These are phyloP conservation scores for Festucalex cinctus DNA, from an alignment of 2,113 vertebrate species.

Conservation along the genomic window DNA sequence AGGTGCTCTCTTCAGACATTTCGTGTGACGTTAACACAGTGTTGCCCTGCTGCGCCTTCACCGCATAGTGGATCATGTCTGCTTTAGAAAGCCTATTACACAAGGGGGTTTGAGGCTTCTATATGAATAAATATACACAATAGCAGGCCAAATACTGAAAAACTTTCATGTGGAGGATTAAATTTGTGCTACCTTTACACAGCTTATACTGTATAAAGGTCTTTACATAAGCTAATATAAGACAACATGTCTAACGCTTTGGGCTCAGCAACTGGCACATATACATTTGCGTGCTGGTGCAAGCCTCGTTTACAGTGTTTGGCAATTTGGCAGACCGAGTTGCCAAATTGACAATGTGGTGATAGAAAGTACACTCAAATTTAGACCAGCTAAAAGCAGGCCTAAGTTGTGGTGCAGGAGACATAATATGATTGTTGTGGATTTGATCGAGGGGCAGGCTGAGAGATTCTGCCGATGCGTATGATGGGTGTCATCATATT, in stretches of 20 bases:
- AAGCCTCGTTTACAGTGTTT: too few relatives aligned
- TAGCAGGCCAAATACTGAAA: neutral
- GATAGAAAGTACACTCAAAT: too few relatives aligned
- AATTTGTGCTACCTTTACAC: neutral
- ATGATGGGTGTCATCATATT: too few relatives aligned
- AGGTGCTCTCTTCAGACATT: conserved; percentile 3
- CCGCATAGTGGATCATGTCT: conserved; percentile 7
- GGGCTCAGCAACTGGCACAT: too few relatives aligned
- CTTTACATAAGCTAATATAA: conserved; percentile 25
- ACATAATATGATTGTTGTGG: too few relatives aligned
- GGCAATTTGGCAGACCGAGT: too few relatives aligned
- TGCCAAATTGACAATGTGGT: too few relatives aligned
- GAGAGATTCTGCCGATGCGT: too few relatives aligned
- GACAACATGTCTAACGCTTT: conserved; percentile 19
- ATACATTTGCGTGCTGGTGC: too few relatives aligned
- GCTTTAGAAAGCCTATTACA: conserved; percentile 12
- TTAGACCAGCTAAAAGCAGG: too few relatives aligned
- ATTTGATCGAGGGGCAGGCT: too few relatives aligned
- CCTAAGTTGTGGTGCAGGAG: too few relatives aligned
- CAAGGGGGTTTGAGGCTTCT: neutral
- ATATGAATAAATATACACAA: neutral
- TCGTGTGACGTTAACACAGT: conserved; percentile 3
- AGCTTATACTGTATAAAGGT: neutral
- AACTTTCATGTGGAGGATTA: neutral
- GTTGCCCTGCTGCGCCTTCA: conserved; percentile 1